phyloP scores from a whole-genome alignment of 2,888 invertebrate species.

The Patella pellucida region DNA sequence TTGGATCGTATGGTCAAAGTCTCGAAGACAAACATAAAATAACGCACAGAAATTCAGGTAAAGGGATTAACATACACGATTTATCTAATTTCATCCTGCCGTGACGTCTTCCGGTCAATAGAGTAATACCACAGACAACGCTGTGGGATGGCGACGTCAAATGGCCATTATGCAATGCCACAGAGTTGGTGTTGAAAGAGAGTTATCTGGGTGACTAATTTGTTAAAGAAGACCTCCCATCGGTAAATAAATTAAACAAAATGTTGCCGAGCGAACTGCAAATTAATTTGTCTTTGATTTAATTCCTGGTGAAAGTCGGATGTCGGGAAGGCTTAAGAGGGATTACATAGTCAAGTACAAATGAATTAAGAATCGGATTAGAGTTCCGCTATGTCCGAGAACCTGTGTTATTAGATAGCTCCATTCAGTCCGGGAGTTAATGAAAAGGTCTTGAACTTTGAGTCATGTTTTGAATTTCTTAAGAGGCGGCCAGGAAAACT shows the following conservation, averaged over 20 bases:
- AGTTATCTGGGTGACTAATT: not conserved
- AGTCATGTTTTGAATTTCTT: too few relatives aligned
- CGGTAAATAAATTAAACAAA: not conserved
- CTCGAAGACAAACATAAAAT: too few relatives aligned
- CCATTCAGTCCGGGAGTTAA: too few relatives aligned
- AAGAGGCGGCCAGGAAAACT: too few relatives aligned
- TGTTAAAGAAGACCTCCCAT: not conserved
- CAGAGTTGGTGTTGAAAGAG: not conserved
- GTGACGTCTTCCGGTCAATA: not conserved
- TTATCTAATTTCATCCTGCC: not conserved
- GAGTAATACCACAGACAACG: not conserved
- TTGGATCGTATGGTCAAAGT: too few relatives aligned
- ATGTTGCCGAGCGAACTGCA: not conserved
- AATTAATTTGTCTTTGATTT: constrained; percentile 4
- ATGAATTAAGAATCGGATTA: too few relatives aligned
- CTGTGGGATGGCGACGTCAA: not conserved
- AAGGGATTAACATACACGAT: too few relatives aligned
- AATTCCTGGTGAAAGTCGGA: constrained; percentile 5
- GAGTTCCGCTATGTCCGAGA: too few relatives aligned
- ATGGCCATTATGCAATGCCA: not conserved
- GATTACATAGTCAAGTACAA: too few relatives aligned
- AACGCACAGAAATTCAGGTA: too few relatives aligned
- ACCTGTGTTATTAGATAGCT: too few relatives aligned
- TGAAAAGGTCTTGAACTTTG: too few relatives aligned
- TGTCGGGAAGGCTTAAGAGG: not conserved